Evolutionary conservation across 2,888 invertebrate species (phyloP).

Genomic region (Diaperis boleti): DNA sequence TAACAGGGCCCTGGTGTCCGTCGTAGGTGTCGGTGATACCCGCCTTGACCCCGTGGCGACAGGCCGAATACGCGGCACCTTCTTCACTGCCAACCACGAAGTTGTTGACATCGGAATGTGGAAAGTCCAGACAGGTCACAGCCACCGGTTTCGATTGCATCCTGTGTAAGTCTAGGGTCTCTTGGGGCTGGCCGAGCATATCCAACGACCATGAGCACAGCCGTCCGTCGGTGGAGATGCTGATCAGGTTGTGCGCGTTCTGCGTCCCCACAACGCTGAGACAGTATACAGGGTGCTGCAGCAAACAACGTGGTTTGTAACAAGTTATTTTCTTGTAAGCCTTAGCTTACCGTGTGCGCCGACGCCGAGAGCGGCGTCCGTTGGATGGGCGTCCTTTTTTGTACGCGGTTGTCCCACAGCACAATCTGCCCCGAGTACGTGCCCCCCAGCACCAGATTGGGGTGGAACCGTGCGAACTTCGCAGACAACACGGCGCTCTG

Average conservation of each 20-base stretch:
- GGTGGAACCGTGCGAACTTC: slow-evolving; percentile 96
- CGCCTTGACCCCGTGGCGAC: slow-evolving; percentile 93
- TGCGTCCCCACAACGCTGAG: slow-evolving; percentile 96
- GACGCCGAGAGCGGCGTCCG: slow-evolving; percentile 95
- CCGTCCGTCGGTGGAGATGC: slow-evolving; percentile 97
- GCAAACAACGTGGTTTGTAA: no score
- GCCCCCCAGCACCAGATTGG: slow-evolving; percentile 96
- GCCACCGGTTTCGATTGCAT: slow-evolving; percentile 92
- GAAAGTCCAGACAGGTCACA: slow-evolving; percentile 91
- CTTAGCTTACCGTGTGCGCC: slow-evolving; percentile 84
- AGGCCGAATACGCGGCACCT: slow-evolving; percentile 91
- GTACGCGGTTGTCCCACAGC: slow-evolving; percentile 98
- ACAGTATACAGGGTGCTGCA: slow-evolving; percentile 96
- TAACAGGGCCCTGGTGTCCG: slow-evolving; percentile 95
- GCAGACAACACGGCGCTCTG: slow-evolving; percentile 98
- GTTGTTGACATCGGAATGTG: slow-evolving; percentile 96
- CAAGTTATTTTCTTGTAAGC: not conserved
- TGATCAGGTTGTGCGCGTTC: slow-evolving; percentile 98
- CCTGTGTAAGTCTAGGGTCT: slow-evolving; percentile 89
- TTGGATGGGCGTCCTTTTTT: slow-evolving; percentile 97
- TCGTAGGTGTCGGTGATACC: slow-evolving; percentile 94
- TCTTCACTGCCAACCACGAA: slow-evolving; percentile 97
- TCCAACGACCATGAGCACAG: slow-evolving; percentile 99
- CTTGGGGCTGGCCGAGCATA: slow-evolving; percentile 97
- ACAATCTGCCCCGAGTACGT: slow-evolving; percentile 99